phyloP scores from a whole-genome alignment of 2,113 vertebrate species.

The Hemichromis elongatus region DNA sequence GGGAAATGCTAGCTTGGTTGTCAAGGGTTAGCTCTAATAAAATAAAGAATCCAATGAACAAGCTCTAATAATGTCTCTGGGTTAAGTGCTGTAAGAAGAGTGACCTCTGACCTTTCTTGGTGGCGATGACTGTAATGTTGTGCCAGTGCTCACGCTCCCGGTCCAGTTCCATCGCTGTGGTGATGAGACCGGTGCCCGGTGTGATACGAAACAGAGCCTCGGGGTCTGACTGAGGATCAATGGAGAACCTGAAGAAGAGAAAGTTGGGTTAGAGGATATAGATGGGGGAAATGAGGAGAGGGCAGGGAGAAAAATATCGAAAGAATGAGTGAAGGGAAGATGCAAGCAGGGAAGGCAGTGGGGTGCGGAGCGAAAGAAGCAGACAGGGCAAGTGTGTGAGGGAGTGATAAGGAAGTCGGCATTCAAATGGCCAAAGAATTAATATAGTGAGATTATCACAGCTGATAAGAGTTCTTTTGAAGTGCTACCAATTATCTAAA shows the following conservation, averaged over 20 bases:
- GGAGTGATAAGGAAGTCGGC: slow-evolving; percentile 51
- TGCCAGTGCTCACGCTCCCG: slow-evolving; percentile 84
- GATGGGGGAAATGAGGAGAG: background rate
- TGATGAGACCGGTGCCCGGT: slow-evolving; percentile 82
- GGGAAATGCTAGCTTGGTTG: background rate
- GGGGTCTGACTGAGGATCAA: slow-evolving; percentile 83
- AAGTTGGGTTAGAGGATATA: background rate
- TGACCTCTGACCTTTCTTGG: slow-evolving; percentile 79
- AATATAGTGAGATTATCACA: slow-evolving; percentile 64
- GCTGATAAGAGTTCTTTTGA: slow-evolving; percentile 63
- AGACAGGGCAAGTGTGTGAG: slow-evolving; percentile 49
- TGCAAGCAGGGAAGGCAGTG: background rate
- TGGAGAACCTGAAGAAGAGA: slow-evolving; percentile 76
- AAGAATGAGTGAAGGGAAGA: background rate
- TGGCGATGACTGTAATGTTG: slow-evolving; percentile 84
- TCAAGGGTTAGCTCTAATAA: background rate
- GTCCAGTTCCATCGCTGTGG: slow-evolving; percentile 80
- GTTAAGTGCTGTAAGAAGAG: background rate
- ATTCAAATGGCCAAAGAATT: slow-evolving; percentile 63
- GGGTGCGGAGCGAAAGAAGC: slow-evolving; percentile 12
- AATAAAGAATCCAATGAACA: background rate
- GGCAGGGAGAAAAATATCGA: background rate
- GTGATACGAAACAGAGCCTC: slow-evolving; percentile 83
- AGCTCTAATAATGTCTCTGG: background rate
- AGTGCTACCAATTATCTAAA: slow-evolving; percentile 62